A percentile compares a stretch with the other conserved stretches of the same genome.
Evolutionary conservation across 2,113 vertebrate genomes (phyloP).

Genomic region (Malurus elegans): DNA sequence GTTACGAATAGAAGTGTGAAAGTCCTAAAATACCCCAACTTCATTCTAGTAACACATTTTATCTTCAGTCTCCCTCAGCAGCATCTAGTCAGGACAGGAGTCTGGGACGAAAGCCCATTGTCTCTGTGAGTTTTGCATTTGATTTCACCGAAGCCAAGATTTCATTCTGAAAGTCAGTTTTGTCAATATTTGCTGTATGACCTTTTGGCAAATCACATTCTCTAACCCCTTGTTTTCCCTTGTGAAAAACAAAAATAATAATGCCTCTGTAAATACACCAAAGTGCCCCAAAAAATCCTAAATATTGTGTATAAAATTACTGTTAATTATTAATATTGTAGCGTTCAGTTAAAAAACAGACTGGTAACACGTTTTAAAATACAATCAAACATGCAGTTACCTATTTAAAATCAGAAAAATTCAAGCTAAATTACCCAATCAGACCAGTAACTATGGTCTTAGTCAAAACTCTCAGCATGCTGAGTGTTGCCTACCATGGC

Average conservation of each 20-base stretch:
- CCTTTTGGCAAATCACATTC: not conserved
- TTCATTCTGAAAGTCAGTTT: not conserved
- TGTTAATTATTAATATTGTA: not conserved
- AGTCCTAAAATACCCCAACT: not conserved
- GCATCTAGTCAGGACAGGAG: not conserved
- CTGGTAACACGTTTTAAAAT: not conserved
- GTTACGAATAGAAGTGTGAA: not conserved
- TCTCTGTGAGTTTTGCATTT: not conserved
- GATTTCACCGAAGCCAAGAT: not conserved
- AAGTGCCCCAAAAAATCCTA: not conserved
- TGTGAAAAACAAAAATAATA: not conserved
- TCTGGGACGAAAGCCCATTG: not conserved
- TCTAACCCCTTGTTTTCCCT: not conserved
- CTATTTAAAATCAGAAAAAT: not conserved
- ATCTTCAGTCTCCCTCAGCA: not conserved
- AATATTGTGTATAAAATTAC: not conserved
- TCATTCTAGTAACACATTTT: slow-evolving; percentile 27
- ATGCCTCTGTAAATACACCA: not conserved
- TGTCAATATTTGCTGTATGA: not conserved
- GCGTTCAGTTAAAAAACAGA: not conserved
- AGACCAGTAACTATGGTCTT: not conserved
- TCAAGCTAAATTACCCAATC: not conserved
- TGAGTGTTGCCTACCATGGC: not conserved
- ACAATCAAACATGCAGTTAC: not conserved
- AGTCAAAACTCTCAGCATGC: not conserved